phyloP scores from a whole-genome alignment of 2,113 vertebrate species.

The Acrocephalus arundinaceus region DNA sequence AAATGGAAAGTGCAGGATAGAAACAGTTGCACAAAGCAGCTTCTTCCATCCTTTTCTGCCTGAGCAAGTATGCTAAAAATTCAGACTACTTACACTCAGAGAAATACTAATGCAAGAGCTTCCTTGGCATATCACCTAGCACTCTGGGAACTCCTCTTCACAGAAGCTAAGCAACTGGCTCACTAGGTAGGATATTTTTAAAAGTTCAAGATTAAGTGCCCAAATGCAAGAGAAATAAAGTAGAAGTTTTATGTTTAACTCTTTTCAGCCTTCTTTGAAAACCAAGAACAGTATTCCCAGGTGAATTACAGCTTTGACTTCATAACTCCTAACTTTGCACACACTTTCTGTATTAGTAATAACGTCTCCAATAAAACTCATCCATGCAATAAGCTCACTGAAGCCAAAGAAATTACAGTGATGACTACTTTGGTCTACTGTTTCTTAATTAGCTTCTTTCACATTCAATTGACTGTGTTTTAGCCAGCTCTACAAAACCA shows the following conservation, averaged over 20 bases:
- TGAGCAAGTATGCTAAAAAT: not conserved
- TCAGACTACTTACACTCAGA: not conserved
- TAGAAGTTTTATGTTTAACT: not conserved
- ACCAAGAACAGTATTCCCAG: not conserved
- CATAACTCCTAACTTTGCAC: not conserved
- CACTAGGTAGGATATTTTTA: not conserved
- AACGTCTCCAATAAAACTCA: slow-evolving; percentile 37
- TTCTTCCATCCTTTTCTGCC: not conserved
- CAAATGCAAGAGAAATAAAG: not conserved
- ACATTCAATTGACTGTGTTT: slow-evolving; percentile 27
- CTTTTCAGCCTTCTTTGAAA: slow-evolving; percentile 1
- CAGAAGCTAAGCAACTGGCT: not conserved
- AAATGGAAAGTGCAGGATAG: not conserved
- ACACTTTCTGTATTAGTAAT: not conserved
- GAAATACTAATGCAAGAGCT: not conserved
- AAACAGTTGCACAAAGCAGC: slow-evolving; percentile 5
- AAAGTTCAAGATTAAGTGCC: not conserved
- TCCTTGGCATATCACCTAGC: not conserved
- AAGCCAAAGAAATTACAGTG: slow-evolving; percentile 37
- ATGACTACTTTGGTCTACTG: slow-evolving; percentile 9
- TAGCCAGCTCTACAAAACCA: slow-evolving; percentile 28
- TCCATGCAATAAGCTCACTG: slow-evolving; percentile 28
- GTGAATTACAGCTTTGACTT: not conserved
- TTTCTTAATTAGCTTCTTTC: slow-evolving; percentile 48
- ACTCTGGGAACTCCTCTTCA: not conserved